Evolutionary conservation across 1,140 invertebrate genomes (phyloP).

Genomic region (Apis laboriosa): DNA sequence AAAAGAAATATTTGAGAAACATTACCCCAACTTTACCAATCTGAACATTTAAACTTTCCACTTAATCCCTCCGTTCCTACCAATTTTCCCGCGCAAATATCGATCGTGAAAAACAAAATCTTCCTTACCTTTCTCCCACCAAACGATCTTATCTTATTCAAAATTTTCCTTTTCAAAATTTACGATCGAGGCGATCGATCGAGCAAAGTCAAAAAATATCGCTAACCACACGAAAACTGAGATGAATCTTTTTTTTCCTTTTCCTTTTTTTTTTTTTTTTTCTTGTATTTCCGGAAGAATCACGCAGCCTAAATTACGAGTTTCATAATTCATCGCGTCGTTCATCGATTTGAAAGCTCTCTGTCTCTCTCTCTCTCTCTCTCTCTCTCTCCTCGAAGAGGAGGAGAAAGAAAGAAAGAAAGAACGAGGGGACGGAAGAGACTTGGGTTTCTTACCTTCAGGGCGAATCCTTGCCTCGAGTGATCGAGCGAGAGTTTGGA

Average conservation of each 20-base stretch:
- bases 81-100: neutral
- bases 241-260: neutral
- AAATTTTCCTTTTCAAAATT: slow-evolving; percentile 14
- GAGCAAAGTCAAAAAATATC: neutral
- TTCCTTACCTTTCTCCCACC: too few relatives aligned
- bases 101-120: neutral
- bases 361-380: too few relatives aligned
- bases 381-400: neutral
- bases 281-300: neutral
- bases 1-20: too few relatives aligned
- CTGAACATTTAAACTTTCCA: too few relatives aligned
- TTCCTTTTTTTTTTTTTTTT: neutral
- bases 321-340: slow-evolving; percentile 48
- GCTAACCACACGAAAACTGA: neutral
- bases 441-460: neutral
- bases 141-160: neutral
- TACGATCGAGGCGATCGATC: slow-evolving; percentile 25
- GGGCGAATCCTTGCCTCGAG: slow-evolving; percentile 8
- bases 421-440: neutral
- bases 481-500: neutral
- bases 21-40: too few relatives aligned
- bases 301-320: slow-evolving; percentile 31
- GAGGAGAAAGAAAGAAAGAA: neutral
- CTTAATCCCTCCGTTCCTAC: neutral
- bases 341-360: slow-evolving; percentile 39